phyloP scores from a whole-genome alignment of 2,113 vertebrate species.

The Petrocephalus zakoni region DNA sequence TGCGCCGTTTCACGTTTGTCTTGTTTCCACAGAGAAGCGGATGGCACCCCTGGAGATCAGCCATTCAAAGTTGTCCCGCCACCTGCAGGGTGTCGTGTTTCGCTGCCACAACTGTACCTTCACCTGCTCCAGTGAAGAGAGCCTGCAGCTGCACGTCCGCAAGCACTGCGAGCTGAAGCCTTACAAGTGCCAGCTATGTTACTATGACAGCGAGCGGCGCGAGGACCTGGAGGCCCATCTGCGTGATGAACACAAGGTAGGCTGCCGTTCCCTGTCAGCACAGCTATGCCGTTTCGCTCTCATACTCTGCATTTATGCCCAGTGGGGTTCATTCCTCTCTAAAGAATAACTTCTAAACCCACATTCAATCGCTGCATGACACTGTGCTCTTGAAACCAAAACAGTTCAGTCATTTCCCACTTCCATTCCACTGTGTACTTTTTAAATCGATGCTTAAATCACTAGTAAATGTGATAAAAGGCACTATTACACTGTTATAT shows the following conservation, averaged over 20 bases:
- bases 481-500: background rate
- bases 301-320: background rate
- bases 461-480: background rate
- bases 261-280: background rate
- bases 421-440: background rate
- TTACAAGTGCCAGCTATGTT: conserved; percentile 97
- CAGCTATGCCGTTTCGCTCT: background rate
- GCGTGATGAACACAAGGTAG: conserved; percentile 92
- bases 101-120: conserved; percentile 97
- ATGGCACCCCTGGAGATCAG: conserved; percentile 92
- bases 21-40: conserved; percentile 78
- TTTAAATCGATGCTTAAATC: background rate
- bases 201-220: conserved; percentile 86
- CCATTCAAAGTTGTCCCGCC: conserved; percentile 91
- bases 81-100: conserved; percentile 91
- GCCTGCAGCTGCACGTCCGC: conserved; percentile 88
- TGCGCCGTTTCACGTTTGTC: background rate
- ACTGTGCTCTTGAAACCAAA: background rate
- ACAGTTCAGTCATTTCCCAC: background rate
- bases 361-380: conserved; percentile 8
- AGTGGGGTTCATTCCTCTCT: background rate
- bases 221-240: conserved; percentile 87
- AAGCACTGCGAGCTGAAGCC: conserved; percentile 92
- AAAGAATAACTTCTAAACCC: background rate
- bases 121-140: conserved; percentile 92